Base-by-base conservation (phyloP, 2,797 vertebrate genomes). In the Sebastes cheni region DNA sequence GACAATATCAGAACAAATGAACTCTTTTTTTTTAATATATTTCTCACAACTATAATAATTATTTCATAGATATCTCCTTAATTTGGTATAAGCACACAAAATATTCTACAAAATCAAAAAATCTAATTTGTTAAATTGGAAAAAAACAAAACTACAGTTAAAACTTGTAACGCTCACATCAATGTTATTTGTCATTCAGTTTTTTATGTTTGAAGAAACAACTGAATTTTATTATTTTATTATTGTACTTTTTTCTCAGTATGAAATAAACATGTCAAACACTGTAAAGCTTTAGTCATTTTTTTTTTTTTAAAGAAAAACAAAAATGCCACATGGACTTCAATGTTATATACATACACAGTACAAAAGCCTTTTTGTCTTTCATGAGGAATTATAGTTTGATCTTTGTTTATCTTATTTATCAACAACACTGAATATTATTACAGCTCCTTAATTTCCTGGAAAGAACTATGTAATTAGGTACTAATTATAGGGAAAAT, bases 231-330 rank as follows among this genome's bases (percentile, higher is more conserved):
- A 46, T 22, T 65, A 39, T 39, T 62, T 66, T 61, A 56, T 68
- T 30, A 72, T 59, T 83, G 10, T 68, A 27, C 7, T 6, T 68
- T 18, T 73, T 65, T 71, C 25, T 72, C 22, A 32, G 36, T 76
- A 18, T 80, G 14, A 81, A 87, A 89, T 87, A 87, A 85, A 87
- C 18, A 32, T n/a, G 10, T 59, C 6, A 46, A 69, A 22, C 13
- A 60, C 58, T 60, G 8, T 68, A 39, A 56, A 39, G 27, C 58
- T 8, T 58, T 64, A 54, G 10, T 72, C 7, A 69, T 75, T 72
- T 66, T 32, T 39, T 42, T 16, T 16, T 46, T 46, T 46, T 8
- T 18, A n/a, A 62, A 27, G 10, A 2, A 75, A 25, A 69, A 34
- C 18, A n/a, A 46, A 76, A 8, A 11, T 9, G 20, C 42, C 22